Conservation (phyloP, 2,113 vertebrate genomes). For the Caloenas nicobarica region DNA sequence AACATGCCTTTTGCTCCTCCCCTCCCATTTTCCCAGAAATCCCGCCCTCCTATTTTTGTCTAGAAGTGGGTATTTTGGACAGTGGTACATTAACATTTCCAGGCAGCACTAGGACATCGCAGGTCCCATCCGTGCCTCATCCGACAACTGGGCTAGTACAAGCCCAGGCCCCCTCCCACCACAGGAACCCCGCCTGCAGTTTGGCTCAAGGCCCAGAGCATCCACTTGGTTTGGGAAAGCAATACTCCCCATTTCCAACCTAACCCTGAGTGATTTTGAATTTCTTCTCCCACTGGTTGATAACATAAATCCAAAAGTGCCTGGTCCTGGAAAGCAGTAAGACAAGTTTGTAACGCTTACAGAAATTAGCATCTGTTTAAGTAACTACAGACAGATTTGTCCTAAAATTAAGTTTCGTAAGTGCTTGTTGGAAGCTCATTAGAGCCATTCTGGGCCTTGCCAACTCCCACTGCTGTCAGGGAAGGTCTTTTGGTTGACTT, state of each 20-base stretch:
- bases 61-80: neutral
- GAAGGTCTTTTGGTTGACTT: neutral
- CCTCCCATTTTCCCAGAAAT: neutral
- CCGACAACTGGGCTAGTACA: neutral
- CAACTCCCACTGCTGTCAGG: neutral
- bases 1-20: neutral
- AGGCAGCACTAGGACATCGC: neutral
- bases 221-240: neutral
- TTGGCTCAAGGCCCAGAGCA: neutral
- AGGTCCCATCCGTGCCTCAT: accelerated
- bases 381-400: neutral
- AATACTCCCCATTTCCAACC: neutral
- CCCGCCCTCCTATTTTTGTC: neutral
- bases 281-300: neutral
- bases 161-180: neutral
- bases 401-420: neutral
- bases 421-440: neutral
- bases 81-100: neutral
- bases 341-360: neutral
- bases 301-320: neutral
- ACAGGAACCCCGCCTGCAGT: neutral
- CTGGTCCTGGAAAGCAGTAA: neutral
- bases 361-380: neutral
- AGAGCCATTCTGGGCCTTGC: neutral
- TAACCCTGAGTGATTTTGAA: neutral